These are phyloP conservation scores for Agriopis leucophaearia DNA, from an alignment of 2,888 invertebrate genomes.

Conservation along the genomic window DNA sequence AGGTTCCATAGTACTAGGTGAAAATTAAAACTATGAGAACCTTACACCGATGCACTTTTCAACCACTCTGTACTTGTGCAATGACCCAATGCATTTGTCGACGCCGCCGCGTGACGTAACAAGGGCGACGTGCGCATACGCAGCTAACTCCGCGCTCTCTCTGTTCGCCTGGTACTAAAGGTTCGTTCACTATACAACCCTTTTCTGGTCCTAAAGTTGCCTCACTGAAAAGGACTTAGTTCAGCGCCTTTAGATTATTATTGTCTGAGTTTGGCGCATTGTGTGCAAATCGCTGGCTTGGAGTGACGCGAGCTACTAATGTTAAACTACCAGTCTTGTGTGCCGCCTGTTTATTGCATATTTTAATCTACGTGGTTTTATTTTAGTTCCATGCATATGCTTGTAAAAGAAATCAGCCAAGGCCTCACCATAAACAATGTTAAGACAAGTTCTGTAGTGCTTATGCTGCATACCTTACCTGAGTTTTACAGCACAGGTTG, in stretches of 20 bases:
- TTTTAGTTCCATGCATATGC: constrained; percentile 41
- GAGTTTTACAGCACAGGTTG: not conserved
- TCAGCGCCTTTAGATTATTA: constrained; percentile 30
- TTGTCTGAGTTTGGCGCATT: constrained; percentile 46
- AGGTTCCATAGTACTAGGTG: not conserved
- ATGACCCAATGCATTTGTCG: constrained; percentile 61
- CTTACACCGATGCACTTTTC: constrained; percentile 24
- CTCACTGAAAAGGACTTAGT: constrained; percentile 61
- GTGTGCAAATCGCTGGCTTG: constrained; percentile 56
- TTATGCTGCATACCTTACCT: constrained; percentile 8
- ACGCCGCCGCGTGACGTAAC: constrained; percentile 57
- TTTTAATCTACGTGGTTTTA: constrained; percentile 41
- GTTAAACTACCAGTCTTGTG: constrained; percentile 29
- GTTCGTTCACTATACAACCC: constrained; percentile 77
- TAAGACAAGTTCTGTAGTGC: constrained; percentile 23
- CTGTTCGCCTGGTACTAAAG: constrained; percentile 75
- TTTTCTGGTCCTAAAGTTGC: constrained; percentile 75
- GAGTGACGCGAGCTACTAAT: constrained; percentile 19
- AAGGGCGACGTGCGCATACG: constrained; percentile 60
- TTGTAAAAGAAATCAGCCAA: constrained; percentile 51
- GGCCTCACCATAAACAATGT: constrained; percentile 42
- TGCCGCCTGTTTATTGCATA: constrained; percentile 36
- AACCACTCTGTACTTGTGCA: constrained; percentile 56
- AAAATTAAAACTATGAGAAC: not conserved
- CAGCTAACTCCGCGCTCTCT: constrained; percentile 59